Evolutionary conservation across 2,797 vertebrate genomes (phyloP), one percentile per base, ranked within the genome.

Genomic region (Perodicticus potto): DNA sequence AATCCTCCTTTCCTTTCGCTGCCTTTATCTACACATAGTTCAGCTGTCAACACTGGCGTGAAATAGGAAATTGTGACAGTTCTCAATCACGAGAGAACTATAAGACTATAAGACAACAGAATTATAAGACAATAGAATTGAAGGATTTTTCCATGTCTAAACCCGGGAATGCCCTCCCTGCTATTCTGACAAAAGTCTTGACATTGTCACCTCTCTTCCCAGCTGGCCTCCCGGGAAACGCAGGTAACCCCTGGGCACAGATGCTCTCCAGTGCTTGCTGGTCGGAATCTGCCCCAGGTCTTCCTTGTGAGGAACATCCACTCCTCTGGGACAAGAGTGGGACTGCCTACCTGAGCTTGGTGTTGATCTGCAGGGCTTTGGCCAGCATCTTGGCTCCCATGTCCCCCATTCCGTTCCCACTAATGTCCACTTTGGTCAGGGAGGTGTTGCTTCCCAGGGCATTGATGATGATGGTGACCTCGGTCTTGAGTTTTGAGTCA

Each of bases 341-440:
- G 0, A 14, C 61, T 22, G 6, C 95, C 93, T 97, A 99, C 99
- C 99, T 99, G 97, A 99, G 99, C 96, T 99, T 99, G 88, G 99
- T 99, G 98, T 99, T 99, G 98, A 99, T 99, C 98, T 99, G 99
- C 34, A 99, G 98, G 0, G 99, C 99, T 97, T 99, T 99, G 85
- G 99, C 99, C 97, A 99, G 96, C 99, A 99, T 99, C 98, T 99
- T 99, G 2, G 99, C 99, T 67, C 99, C 99, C 99, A 99, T 99
- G 98, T 99, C 99, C 1, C 99, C 99, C 99, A 99, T 99, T 40
- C 98, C 99, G 23, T 99, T 99, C 69, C 99, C 99, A 59, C 99
- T 99, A 98, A 99, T 99, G 98, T 99, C 99, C 78, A 99, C 99
- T 96, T 99, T 99, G 81, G 99, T 99, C 93, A 99, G 99, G 3